These are phyloP conservation scores for Drosophila aff. DNA, from an alignment of 1,140 invertebrate species.

Conservation along the genomic window DNA sequence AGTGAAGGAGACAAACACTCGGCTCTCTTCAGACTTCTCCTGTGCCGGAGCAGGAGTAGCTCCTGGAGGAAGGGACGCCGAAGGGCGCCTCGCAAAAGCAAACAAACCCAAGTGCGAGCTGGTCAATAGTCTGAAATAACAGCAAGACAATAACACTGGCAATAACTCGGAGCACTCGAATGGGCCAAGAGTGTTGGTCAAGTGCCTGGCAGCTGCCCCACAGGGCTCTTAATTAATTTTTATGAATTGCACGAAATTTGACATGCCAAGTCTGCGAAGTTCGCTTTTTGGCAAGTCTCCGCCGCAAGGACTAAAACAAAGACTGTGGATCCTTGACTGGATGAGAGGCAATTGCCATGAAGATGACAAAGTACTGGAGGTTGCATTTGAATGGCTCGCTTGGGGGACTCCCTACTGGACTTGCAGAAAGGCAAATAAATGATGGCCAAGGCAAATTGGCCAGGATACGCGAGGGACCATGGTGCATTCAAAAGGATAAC, in stretches of 20 bases:
- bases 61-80: not conserved
- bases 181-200: conserved; percentile 50
- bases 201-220: conserved; percentile 59
- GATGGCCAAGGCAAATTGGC: conserved; percentile 5
- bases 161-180: conserved; percentile 65
- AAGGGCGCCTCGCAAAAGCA: conserved; percentile 33
- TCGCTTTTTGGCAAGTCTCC: conserved; percentile 59
- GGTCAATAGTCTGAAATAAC: conserved; percentile 82
- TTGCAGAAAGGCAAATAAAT: conserved; percentile 25
- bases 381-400: conserved; percentile 31
- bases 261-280: conserved; percentile 37
- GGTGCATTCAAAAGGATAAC: not conserved
- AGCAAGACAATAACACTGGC: conserved; percentile 81
- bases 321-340: conserved; percentile 36
- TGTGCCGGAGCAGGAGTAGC: conserved; percentile 3
- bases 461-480: not conserved
- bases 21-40: conserved; percentile 14
- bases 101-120: conserved; percentile 74
- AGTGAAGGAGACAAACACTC: conserved; percentile 28
- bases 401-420: not conserved
- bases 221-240: conserved; percentile 80
- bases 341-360: conserved; percentile 29
- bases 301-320: conserved; percentile 18
- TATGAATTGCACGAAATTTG: conserved; percentile 78
- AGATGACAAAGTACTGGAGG: conserved; percentile 46